A percentile compares a stretch with the other conserved stretches of the same genome.
Conservation (phyloP, 2,113 vertebrate genomes). For the Heteronetta atricapilla region DNA sequence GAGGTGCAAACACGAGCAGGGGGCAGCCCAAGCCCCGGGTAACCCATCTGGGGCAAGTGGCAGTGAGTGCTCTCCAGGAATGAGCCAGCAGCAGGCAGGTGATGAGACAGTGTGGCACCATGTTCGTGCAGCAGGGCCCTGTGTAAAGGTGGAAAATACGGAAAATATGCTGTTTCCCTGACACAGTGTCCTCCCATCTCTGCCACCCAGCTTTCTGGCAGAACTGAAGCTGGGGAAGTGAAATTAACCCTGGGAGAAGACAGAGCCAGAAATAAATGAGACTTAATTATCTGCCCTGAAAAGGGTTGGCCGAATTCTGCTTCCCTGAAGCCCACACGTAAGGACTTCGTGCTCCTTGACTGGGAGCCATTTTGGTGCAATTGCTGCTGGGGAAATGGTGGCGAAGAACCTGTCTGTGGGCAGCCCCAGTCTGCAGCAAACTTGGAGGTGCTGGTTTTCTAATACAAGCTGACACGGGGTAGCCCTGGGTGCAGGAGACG, state of each 20-base stretch:
- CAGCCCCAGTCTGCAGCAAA: background rate
- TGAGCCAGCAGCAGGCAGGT: background rate
- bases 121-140: background rate
- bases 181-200: background rate
- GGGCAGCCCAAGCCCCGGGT: background rate
- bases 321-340: rapidly evolving
- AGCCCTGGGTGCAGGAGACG: background rate
- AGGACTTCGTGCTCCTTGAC: background rate
- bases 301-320: background rate
- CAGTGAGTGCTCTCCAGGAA: rapidly evolving
- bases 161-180: rapidly evolving
- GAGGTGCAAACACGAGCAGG: background rate
- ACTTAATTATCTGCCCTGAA: background rate
- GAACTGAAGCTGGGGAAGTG: background rate
- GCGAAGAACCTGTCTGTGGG: background rate
- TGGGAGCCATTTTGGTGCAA: background rate
- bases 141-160: rapidly evolving
- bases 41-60: background rate
- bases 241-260: background rate
- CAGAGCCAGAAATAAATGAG: background rate
- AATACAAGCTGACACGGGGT: background rate
- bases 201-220: background rate
- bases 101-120: background rate
- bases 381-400: background rate
- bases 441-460: background rate